Evolutionary conservation across 2,113 vertebrate genomes (phyloP).

Genomic region (Platichthys stellatus): DNA sequence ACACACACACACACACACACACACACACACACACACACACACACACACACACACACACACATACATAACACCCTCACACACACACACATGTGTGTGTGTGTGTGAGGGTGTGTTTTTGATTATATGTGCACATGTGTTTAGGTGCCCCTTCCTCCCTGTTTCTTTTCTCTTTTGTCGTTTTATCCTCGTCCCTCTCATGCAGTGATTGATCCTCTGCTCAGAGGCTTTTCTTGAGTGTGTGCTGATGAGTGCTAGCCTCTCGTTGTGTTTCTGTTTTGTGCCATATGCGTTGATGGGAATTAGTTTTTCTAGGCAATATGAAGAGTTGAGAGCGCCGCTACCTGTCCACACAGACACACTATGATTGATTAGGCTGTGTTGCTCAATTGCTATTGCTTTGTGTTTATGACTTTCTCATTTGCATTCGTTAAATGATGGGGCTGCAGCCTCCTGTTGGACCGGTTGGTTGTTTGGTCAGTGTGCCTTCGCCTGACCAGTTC

Average conservation of each 20-base stretch:
- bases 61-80: slow-evolving; percentile 11
- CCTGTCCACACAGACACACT: slow-evolving; percentile 27
- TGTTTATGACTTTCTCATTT: slow-evolving; percentile 61
- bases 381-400: slow-evolving; percentile 50
- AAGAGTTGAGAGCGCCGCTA: slow-evolving; percentile 35
- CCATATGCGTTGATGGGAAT: slow-evolving; percentile 65
- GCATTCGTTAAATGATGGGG: slow-evolving; percentile 44
- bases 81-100: no score
- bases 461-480: neutral
- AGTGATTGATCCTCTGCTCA: slow-evolving; percentile 70
- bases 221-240: slow-evolving; percentile 55
- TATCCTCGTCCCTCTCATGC: slow-evolving; percentile 47
- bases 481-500: neutral
- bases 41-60: slow-evolving; percentile 19
- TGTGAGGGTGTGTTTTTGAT: no score
- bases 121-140: neutral
- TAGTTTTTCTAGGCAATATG: slow-evolving; percentile 45
- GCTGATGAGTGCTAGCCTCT: slow-evolving; percentile 51
- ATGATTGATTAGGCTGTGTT: slow-evolving; percentile 61
- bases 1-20: slow-evolving; percentile 12
- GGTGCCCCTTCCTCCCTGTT: slow-evolving; percentile 34
- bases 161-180: slow-evolving; percentile 58
- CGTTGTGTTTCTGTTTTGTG: slow-evolving; percentile 57
- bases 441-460: neutral
- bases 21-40: slow-evolving; percentile 27